Percentiles rank a stretch among this genome's conserved stretches.
Conservation (phyloP, 2,113 vertebrate species). For the Marmota flaviventris region DNA sequence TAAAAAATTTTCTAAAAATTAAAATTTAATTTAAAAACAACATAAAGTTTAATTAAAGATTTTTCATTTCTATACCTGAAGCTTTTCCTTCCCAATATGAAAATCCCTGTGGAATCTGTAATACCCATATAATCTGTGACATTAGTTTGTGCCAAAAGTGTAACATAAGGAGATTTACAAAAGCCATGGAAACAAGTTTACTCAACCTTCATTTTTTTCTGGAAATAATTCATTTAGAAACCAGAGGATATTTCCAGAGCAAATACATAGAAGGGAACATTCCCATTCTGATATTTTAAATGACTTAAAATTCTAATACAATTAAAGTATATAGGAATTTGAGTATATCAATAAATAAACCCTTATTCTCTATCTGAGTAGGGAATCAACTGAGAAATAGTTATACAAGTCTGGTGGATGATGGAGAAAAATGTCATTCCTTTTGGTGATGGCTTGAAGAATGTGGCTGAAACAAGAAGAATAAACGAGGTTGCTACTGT, state of each 20-base stretch:
- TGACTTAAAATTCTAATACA: background rate
- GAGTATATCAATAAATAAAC: background rate
- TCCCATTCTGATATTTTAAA: constrained; percentile 48
- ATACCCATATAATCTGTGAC: background rate
- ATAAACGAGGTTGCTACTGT: background rate
- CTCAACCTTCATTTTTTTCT: background rate
- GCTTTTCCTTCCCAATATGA: background rate
- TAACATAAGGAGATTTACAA: background rate
- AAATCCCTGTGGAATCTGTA: background rate
- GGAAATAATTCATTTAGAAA: constrained; percentile 41
- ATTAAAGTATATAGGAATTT: background rate
- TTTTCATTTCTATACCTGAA: background rate
- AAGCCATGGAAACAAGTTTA: background rate
- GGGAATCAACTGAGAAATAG: constrained; percentile 32
- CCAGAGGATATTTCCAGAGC: background rate
- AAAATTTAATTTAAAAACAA: background rate
- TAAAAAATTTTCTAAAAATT: background rate
- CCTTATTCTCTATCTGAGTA: background rate
- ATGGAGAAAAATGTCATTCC: background rate
- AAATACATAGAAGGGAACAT: background rate
- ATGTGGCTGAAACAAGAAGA: background rate
- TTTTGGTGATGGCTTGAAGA: constrained; percentile 30
- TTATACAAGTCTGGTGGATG: background rate
- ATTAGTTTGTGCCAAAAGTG: constrained; percentile 21
- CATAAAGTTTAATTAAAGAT: background rate